Base-by-base conservation (phyloP, 64 coral and sea anemone genomes). In the Dendrophyllia cribrosa region DNA sequence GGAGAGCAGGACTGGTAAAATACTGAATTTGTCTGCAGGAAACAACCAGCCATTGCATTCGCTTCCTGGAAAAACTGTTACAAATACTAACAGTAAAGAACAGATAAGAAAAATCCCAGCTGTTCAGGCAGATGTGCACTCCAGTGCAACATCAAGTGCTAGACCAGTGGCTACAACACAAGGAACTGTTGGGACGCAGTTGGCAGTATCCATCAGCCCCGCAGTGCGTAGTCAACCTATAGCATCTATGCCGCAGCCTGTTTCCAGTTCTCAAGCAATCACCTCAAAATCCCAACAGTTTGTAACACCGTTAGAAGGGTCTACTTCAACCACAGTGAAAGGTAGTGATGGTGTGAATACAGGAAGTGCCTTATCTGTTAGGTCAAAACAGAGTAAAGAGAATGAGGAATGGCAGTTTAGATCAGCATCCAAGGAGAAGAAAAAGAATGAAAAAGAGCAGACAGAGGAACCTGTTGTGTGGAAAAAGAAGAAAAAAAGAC, bases 401-500 rank as follows among this genome's bases (percentile, higher is more conserved):
- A 90, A 84, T 79, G 92, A 82, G 9, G 71, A 59, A 62, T 64
- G 21, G 16, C 65, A 66, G 23, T 22, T 15, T 46, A 96, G 63
- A 65, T 51, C 10, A 67, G 56, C 48, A 78, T 59, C 67, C 10
- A 46, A 82, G 20, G 81, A 85, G 16, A 77, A 67, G 23, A 93
- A 87, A 64, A 87, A 93, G 9, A 78, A 94, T 13, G 88, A 93
- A 13, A 91, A 88, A 21, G 88, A 94, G n/a, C 86, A 97, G 44
- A 23, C 78, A 46, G 91, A 87, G 51, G 77, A 93, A 66, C 12
- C 79, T 66, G 20, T 93, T 15, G 82, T 79, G 16, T 67, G 80
- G 61, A 96, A 94, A 70, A 94, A 77, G 46, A 91, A 93, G 22
- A 91, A 87, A n/a, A 97, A 94, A 51, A 87, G 95, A 24, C 59